Evolutionary conservation across 2,113 vertebrate species (phyloP).

Genomic region (Empidonax alnorum): DNA sequence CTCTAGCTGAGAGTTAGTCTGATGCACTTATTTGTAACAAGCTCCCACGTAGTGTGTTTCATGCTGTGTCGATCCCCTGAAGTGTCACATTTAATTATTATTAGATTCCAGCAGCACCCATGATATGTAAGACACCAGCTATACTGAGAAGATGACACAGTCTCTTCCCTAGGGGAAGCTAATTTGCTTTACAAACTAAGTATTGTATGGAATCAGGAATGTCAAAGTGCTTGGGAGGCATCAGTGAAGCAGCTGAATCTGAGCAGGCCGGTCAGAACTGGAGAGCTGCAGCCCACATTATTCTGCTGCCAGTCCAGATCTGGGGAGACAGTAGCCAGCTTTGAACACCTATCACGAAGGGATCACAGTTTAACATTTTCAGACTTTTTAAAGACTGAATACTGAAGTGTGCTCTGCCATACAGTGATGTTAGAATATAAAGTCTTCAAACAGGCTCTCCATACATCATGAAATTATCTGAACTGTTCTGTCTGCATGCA

Average conservation of each 20-base stretch:
- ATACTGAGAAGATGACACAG: background rate
- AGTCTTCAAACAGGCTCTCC: background rate
- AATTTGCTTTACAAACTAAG: slow-evolving; percentile 39
- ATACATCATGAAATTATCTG: background rate
- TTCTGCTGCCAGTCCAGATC: background rate
- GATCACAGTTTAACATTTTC: background rate
- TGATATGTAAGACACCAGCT: slow-evolving; percentile 12
- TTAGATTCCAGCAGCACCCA: slow-evolving; percentile 59
- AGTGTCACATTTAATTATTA: slow-evolving; percentile 62
- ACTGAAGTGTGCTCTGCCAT: background rate
- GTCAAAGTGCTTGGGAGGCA: background rate
- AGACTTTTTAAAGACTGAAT: background rate
- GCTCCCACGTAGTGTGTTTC: slow-evolving; percentile 32
- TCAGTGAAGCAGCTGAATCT: background rate
- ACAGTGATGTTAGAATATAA: background rate
- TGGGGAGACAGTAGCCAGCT: background rate
- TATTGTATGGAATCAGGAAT: background rate
- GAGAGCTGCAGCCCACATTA: accelerated
- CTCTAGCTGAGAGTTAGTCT: slow-evolving; percentile 54
- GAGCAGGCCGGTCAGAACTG: background rate
- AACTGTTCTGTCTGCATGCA: background rate
- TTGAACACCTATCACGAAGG: background rate
- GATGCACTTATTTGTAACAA: slow-evolving; percentile 55
- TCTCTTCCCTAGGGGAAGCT: background rate
- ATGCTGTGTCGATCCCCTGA: slow-evolving; percentile 10